Percentiles rank a stretch among this genome's conserved stretches.
Conservation (phyloP, 2,113 vertebrate species). For the Hyaena hyaena region DNA sequence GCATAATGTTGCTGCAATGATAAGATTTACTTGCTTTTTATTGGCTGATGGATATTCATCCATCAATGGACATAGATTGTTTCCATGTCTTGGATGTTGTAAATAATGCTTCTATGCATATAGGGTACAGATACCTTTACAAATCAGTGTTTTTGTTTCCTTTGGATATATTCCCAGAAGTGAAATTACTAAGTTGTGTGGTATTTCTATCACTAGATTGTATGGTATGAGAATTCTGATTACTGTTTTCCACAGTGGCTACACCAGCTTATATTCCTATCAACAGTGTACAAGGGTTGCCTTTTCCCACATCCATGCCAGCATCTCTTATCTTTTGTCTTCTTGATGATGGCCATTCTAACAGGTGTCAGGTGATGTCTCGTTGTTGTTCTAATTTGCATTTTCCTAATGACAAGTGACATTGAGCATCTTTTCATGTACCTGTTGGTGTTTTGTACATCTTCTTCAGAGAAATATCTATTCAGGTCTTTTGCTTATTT, state of each 20-base stretch:
- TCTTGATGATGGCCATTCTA: not conserved
- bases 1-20: not conserved
- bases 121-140: not conserved
- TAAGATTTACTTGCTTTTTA: not conserved
- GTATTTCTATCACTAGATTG: not conserved
- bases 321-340: not conserved
- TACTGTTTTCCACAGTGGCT: not conserved
- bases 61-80: not conserved
- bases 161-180: not conserved
- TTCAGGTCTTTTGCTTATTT: not conserved
- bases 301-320: not conserved
- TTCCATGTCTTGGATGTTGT: not conserved
- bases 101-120: not conserved
- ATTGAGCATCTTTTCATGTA: not conserved
- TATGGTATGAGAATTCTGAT: not conserved
- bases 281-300: not conserved
- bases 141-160: not conserved
- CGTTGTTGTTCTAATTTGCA: not conserved
- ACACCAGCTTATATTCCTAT: not conserved
- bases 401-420: not conserved
- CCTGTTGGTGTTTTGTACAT: not conserved
- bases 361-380: not conserved
- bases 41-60: not conserved
- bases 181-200: not conserved
- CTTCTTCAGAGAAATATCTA: not conserved